Evolutionary conservation across 1,140 invertebrate genomes (phyloP).

Genomic region (Aphaenogaster floridana): DNA sequence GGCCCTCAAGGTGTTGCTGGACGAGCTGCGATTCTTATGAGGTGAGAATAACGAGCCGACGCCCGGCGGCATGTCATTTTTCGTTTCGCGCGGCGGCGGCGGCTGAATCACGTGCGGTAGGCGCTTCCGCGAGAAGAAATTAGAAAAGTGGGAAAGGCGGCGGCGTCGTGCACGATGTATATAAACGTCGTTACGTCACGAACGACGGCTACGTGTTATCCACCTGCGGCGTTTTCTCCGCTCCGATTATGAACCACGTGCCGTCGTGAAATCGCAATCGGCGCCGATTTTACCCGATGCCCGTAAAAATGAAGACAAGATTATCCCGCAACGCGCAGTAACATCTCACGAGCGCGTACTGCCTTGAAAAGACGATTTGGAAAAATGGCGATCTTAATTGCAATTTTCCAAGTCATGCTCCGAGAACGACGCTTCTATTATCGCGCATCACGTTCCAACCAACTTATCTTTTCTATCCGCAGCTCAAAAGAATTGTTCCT

Average conservation of each 20-base stretch:
- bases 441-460: neutral
- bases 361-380: neutral
- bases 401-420: constrained; percentile 7
- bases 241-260: constrained; percentile 57
- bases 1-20: neutral
- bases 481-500: constrained; percentile 4
- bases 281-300: neutral
- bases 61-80: constrained; percentile 55
- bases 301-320: constrained; percentile 1
- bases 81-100: constrained; percentile 38
- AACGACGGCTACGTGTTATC: constrained; percentile 48
- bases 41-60: constrained; percentile 17
- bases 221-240: constrained; percentile 66
- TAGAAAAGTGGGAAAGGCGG: constrained; percentile 70
- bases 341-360: neutral
- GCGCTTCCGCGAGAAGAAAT: constrained; percentile 73
- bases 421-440: constrained; percentile 6
- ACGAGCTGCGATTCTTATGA: neutral
- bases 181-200: constrained; percentile 70
- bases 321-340: neutral
- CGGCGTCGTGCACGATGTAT: constrained; percentile 47
- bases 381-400: constrained; percentile 20
- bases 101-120: constrained; percentile 60
- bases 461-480: constrained; percentile 13
- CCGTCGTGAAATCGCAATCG: constrained; percentile 39